phyloP scores from a whole-genome alignment of 2,113 vertebrate species.

The Mormyrus lacerda region DNA sequence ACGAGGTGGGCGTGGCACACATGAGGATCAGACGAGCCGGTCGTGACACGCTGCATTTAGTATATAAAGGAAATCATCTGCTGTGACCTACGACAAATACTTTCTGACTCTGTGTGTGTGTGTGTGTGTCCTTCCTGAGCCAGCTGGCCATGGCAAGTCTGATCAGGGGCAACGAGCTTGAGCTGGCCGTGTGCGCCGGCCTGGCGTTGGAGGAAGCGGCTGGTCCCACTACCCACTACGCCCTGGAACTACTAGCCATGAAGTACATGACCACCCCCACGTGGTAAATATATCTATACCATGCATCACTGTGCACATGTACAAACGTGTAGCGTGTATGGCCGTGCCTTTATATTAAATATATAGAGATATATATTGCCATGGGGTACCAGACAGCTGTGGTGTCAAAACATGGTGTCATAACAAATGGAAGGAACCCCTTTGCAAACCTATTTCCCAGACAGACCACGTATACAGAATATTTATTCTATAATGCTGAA shows the following conservation, averaged over 20 bases:
- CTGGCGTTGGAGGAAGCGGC: slow-evolving; percentile 76
- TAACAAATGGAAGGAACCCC: background rate
- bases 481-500: background rate
- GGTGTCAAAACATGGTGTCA: background rate
- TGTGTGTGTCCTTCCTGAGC: slow-evolving; percentile 42
- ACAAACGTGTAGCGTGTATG: background rate
- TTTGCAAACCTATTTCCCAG: background rate
- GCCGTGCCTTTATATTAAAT: background rate
- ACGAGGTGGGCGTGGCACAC: no score
- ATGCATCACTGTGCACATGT: background rate
- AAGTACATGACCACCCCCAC: slow-evolving; percentile 83
- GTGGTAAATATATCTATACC: slow-evolving; percentile 60
- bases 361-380: background rate
- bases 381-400: background rate
- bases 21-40: no score
- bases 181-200: slow-evolving; percentile 82
- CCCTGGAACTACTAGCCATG: slow-evolving; percentile 83
- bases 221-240: slow-evolving; percentile 73
- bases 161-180: slow-evolving; percentile 92
- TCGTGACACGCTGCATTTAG: background rate
- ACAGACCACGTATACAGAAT: background rate
- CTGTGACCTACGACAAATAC: background rate
- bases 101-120: background rate
- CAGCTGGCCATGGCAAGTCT: slow-evolving; percentile 86
- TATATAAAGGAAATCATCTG: background rate